phyloP scores from a whole-genome alignment of 2,113 vertebrate genomes.

The Tricholaema leucomelas region DNA sequence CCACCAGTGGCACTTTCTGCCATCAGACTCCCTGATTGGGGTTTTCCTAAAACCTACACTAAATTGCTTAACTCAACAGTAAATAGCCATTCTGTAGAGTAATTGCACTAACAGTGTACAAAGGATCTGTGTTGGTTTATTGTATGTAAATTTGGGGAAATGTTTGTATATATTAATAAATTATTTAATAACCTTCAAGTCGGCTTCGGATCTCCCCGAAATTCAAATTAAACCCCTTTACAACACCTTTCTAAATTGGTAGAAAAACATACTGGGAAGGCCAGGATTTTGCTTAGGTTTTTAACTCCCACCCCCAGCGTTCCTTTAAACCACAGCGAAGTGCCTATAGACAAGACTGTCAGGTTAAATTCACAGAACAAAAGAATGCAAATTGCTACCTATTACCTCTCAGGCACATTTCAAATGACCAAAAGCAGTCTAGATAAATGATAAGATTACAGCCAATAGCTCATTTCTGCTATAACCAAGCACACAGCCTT shows the following conservation, averaged over 20 bases:
- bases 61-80: no score
- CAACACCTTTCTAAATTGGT: conserved; percentile 58
- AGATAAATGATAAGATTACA: conserved; percentile 75
- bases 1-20: no score
- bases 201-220: no score
- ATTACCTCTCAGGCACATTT: conserved; percentile 73
- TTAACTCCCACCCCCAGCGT: conserved; percentile 36
- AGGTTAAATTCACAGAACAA: conserved; percentile 74
- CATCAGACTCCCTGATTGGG: no score
- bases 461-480: conserved; percentile 76
- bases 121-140: no score
- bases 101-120: no score
- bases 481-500: conserved; percentile 55
- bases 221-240: no score
- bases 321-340: conserved; percentile 67
- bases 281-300: conserved; percentile 38
- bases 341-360: conserved; percentile 61
- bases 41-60: no score
- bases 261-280: conserved; percentile 48
- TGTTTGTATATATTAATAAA: no score
- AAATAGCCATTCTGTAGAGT: no score
- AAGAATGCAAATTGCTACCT: conserved; percentile 75
- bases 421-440: conserved; percentile 73
- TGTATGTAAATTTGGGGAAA: no score
- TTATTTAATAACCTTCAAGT: no score